Conservation (phyloP, 2,113 vertebrate species). For the Heterotilapia buettikoferi region DNA sequence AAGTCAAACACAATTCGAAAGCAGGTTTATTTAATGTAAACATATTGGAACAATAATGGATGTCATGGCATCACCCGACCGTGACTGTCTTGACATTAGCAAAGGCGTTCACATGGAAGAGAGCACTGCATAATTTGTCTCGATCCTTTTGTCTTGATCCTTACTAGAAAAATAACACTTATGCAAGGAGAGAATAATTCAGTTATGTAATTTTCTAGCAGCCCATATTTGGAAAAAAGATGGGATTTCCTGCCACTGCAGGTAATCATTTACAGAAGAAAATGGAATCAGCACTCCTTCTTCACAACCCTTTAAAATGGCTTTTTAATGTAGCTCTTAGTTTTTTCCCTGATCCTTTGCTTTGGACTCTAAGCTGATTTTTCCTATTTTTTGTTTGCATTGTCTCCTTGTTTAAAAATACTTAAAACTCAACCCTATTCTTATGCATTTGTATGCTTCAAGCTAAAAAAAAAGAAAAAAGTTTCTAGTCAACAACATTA, state of each 20-base stretch:
- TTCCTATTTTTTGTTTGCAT: background rate
- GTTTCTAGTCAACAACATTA: rapidly evolving
- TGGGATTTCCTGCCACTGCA: background rate
- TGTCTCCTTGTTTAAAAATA: background rate
- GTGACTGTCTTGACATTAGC: background rate
- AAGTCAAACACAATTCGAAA: background rate
- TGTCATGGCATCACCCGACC: background rate
- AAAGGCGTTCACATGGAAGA: background rate
- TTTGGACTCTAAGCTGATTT: background rate
- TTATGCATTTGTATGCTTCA: background rate
- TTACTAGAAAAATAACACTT: background rate
- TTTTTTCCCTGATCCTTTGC: background rate
- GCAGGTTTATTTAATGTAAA: background rate
- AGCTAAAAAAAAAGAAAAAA: background rate
- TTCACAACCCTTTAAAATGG: background rate
- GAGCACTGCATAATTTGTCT: background rate
- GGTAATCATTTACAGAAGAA: background rate
- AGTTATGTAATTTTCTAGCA: background rate
- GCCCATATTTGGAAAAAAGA: background rate
- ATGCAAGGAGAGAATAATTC: background rate
- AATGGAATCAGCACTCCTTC: background rate
- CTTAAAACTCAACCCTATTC: background rate
- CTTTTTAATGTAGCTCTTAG: background rate
- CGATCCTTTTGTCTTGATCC: background rate
- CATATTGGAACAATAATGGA: background rate